phyloP scores from a whole-genome alignment of 2,888 invertebrate genomes.

The Epirrita christyi region DNA sequence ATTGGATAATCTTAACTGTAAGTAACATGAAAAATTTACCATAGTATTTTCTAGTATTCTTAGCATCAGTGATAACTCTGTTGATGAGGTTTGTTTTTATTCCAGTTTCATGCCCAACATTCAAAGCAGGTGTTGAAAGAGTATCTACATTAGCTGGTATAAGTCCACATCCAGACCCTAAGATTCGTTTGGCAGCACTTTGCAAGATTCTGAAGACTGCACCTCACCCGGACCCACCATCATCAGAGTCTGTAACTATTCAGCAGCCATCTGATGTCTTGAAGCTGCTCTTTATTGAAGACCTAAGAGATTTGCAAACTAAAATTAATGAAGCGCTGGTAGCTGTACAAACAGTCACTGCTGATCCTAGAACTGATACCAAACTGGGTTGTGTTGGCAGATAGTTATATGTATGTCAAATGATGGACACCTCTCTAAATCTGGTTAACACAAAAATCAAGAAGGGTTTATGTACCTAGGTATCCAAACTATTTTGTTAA shows the following conservation, averaged over 20 bases:
- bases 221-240: constrained; percentile 88
- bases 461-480: too few relatives aligned
- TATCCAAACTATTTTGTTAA: not conserved
- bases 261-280: constrained; percentile 87
- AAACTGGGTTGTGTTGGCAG: constrained; percentile 96
- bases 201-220: constrained; percentile 92
- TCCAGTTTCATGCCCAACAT: constrained; percentile 92
- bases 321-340: constrained; percentile 97
- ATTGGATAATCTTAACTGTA: constrained; percentile 94
- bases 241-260: constrained; percentile 60
- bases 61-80: not conserved
- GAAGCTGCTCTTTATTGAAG: constrained; percentile 92
- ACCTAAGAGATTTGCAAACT: constrained; percentile 94
- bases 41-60: not conserved
- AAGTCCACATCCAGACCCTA: constrained; percentile 75
- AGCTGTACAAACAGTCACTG: constrained; percentile 95
- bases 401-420: constrained; percentile 45
- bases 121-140: constrained; percentile 91
- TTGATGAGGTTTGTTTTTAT: constrained; percentile 32
- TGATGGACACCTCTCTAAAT: not conserved
- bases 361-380: constrained; percentile 98
- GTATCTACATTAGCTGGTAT: constrained; percentile 87
- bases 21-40: constrained; percentile 61
- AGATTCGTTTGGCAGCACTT: constrained; percentile 83
- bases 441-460: too few relatives aligned